phyloP scores from a whole-genome alignment of 2,113 vertebrate genomes.

The Chionodraco myersi region DNA sequence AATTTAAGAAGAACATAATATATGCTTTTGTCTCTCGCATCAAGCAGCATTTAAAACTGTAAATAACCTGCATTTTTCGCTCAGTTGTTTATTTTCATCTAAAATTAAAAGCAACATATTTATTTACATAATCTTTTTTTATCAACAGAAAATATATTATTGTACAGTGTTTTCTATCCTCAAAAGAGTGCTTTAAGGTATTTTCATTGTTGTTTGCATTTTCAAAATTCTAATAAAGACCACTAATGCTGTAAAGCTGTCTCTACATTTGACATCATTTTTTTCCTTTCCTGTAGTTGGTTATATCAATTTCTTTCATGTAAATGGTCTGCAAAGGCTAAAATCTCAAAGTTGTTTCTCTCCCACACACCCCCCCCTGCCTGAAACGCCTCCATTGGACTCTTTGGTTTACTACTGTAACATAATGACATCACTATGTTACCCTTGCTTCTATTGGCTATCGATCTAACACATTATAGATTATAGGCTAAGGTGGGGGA shows the following conservation, averaged over 20 bases:
- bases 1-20: constrained; percentile 31
- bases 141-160: constrained; percentile 39
- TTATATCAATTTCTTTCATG: no score
- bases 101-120: constrained; percentile 59
- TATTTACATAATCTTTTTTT: constrained; percentile 61
- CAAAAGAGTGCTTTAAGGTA: constrained; percentile 18
- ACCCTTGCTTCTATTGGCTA: no score
- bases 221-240: constrained; percentile 58
- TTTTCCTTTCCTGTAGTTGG: no score
- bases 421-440: no score
- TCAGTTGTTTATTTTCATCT: constrained; percentile 14
- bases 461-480: no score
- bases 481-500: no score
- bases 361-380: no score
- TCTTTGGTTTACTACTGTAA: no score
- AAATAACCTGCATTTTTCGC: constrained; percentile 53
- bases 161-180: constrained; percentile 46
- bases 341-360: no score
- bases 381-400: no score
- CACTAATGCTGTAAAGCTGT: constrained; percentile 41
- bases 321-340: no score
- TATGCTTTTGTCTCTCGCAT: constrained; percentile 20
- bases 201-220: constrained; percentile 29
- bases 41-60: constrained; percentile 43
- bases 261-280: not conserved